phyloP scores from a whole-genome alignment of 2,888 invertebrate genomes.

The Chromoteleia sp. region DNA sequence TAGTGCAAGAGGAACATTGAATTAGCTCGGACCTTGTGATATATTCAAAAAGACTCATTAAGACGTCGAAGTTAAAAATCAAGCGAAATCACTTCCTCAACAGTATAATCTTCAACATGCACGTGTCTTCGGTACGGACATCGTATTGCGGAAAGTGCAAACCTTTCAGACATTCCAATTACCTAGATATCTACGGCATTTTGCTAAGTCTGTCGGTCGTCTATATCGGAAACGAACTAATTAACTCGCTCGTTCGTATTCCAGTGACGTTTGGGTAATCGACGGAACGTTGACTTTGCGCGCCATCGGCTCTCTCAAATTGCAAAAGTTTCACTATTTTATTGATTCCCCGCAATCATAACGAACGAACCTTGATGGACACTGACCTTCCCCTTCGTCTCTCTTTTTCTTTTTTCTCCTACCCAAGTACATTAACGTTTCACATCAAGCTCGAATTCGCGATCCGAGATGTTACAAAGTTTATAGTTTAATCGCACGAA shows the following conservation, averaged over 20 bases:
- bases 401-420: not conserved
- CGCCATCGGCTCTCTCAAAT: conserved; percentile 58
- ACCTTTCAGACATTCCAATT: conserved; percentile 65
- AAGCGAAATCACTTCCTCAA: conserved; percentile 36
- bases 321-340: conserved; percentile 64
- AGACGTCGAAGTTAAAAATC: conserved; percentile 24
- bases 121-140: conserved; percentile 35
- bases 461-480: conserved; percentile 46
- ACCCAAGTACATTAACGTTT: conserved; percentile 54
- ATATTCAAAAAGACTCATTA: conserved; percentile 20
- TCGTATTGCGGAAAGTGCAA: conserved; percentile 43
- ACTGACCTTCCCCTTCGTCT: conserved; percentile 11
- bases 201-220: conserved; percentile 63
- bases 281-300: conserved; percentile 60
- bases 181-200: conserved; percentile 60
- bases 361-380: conserved; percentile 53
- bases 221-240: conserved; percentile 67
- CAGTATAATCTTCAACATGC: conserved; percentile 36
- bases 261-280: conserved; percentile 60
- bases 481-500: conserved; percentile 57
- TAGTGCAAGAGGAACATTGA: too few species aligned
- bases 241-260: conserved; percentile 69
- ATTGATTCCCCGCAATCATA: conserved; percentile 66
- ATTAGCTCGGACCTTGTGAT: too few species aligned
- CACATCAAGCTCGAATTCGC: conserved; percentile 40